Base-by-base conservation (phyloP, 2,797 vertebrate species). In the Sebastes nivosus region DNA sequence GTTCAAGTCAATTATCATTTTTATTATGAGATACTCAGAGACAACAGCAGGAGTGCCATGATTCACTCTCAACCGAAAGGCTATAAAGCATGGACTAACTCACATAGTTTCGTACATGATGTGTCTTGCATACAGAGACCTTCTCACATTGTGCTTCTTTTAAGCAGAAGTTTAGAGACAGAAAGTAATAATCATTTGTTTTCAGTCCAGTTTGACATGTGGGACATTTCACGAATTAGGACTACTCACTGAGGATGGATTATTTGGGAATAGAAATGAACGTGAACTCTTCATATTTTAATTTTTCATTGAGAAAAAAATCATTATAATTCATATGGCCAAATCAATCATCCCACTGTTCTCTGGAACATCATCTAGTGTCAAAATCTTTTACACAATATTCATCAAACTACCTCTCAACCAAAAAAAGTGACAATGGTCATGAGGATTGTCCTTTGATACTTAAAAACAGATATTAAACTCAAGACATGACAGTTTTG, bases 11-110 rank as follows among this genome's bases (percentile, higher is more conserved):
- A 85, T 75, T 80, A 75, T 77, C 2, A 20, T 80, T 85, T 93
- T 94, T 94, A 94, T 93, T 94, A 57, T 65, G 79, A 88, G 75
- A 81, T 65, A 75, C 54, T 82, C 75, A 82, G 77, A 88, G 81
- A 88, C 65, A 68, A 38, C 67, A 75, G 59, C 52, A 78, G 36
- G 64, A 83, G 72, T 71, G 68, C 36, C 59, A 83, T 76, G 55
- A 71, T 61, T 86, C 70, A 36, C 13, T 67, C 79, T 58, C 60
- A 71, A 18, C 58, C 73, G 70, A 60, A 82, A 76, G 72, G 79
- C 57, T 64, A 24, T 70, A 65, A 50, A 84, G 57, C 74, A 80
- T 57, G 32, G 55, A 70, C 55, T 13, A 46, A 64, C 75, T 79
- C 54, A 72, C 55, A 82, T 55, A 50, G 22, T 0, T 36, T 79